Evolutionary conservation across 2,797 vertebrate genomes (phyloP).

Genomic region (Morus bassanus): DNA sequence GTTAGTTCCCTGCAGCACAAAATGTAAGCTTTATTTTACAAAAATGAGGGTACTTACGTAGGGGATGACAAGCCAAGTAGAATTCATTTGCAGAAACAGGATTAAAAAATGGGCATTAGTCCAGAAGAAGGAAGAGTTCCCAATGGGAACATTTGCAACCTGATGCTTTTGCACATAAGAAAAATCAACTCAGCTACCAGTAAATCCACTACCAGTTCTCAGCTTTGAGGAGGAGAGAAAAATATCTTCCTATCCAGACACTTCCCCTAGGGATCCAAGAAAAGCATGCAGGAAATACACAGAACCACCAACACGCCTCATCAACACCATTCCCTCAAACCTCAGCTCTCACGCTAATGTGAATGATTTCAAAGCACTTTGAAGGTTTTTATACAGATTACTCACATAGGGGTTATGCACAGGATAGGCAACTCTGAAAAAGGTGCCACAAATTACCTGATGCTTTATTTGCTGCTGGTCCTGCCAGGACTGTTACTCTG

Average conservation of each 20-base stretch:
- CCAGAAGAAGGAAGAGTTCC: conserved; percentile 5
- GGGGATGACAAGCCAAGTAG: not conserved
- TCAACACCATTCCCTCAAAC: not conserved
- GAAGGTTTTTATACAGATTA: not conserved
- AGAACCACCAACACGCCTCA: not conserved
- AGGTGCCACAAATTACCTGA: not conserved
- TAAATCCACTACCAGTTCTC: not conserved
- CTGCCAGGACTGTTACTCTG: not conserved
- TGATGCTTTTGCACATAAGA: not conserved
- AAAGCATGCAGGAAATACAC: not conserved
- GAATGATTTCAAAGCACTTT: not conserved
- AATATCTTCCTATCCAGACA: not conserved
- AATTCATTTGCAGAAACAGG: conserved; percentile 12
- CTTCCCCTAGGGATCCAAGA: not conserved
- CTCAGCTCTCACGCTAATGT: not conserved
- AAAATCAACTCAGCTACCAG: not conserved
- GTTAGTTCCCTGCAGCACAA: not conserved
- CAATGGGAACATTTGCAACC: conserved; percentile 15
- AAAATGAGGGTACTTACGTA: not conserved
- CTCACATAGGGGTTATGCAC: not conserved
- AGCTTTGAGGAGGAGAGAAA: not conserved
- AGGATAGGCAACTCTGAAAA: not conserved
- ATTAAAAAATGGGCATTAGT: not conserved
- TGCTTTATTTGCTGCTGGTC: not conserved
- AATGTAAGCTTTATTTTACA: not conserved